These are phyloP conservation scores for Tetrax tetrax DNA, from an alignment of 2,113 vertebrate species.

Conservation along the genomic window DNA sequence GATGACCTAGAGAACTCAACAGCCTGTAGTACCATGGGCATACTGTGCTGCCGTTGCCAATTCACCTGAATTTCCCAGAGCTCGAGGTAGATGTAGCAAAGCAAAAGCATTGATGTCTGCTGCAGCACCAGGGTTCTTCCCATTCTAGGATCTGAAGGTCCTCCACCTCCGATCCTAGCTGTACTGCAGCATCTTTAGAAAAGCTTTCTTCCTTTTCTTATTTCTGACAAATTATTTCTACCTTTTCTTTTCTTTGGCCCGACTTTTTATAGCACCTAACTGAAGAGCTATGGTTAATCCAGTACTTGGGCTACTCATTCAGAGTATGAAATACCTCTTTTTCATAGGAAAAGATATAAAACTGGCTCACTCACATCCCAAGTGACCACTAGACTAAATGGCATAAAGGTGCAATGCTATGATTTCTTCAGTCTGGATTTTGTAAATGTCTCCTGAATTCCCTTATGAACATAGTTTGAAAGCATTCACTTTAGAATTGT, in stretches of 20 bases:
- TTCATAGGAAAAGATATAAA: background rate
- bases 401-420: background rate
- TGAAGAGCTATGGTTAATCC: background rate
- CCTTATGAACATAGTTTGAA: background rate
- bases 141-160: background rate
- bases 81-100: background rate
- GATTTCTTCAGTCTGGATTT: background rate
- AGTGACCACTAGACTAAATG: background rate
- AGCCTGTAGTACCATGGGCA: no score
- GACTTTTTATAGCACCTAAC: background rate
- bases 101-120: background rate
- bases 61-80: background rate
- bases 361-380: background rate
- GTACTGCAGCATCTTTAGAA: background rate
- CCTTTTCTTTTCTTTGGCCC: background rate
- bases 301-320: background rate
- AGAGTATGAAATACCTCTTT: background rate
- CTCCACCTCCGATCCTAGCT: fast-evolving
- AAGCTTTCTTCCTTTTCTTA: background rate
- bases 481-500: background rate
- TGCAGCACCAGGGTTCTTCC: background rate
- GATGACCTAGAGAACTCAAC: background rate
- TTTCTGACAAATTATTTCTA: background rate
- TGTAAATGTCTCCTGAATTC: background rate
- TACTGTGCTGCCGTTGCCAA: background rate